Conservation (phyloP, 2,113 vertebrate genomes). For the Numenius arquata region DNA sequence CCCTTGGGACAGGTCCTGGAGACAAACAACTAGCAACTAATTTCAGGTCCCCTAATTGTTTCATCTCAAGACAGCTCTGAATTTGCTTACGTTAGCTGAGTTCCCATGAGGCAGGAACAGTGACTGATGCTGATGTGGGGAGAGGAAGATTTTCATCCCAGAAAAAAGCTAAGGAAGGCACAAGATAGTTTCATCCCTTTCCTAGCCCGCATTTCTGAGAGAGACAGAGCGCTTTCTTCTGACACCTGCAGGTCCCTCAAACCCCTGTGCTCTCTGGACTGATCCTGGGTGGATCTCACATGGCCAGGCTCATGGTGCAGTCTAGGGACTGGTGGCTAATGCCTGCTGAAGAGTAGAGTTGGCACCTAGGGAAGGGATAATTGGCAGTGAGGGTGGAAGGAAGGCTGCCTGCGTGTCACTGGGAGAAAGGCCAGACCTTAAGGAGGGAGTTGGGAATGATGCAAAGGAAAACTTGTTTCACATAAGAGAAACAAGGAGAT, state of each 20-base stretch:
- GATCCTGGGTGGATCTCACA: neutral
- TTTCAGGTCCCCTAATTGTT: neutral
- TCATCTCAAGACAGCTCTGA: neutral
- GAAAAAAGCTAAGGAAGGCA: neutral
- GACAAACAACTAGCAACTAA: neutral
- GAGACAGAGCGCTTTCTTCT: neutral
- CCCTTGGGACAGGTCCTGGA: neutral
- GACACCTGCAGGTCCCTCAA: neutral
- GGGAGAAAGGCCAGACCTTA: neutral
- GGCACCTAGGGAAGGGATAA: neutral
- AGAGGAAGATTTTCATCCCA: neutral
- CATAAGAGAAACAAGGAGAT: neutral
- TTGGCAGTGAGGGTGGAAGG: neutral
- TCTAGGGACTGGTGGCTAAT: too few relatives aligned
- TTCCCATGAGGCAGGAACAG: neutral
- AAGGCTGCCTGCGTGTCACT: neutral
- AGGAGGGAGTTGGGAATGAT: neutral
- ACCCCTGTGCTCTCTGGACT: neutral
- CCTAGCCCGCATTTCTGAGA: neutral
- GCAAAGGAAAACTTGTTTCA: neutral
- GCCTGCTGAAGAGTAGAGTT: neutral
- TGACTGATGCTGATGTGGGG: neutral
- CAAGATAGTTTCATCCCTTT: neutral
- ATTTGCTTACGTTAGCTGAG: neutral
- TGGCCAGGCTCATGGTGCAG: neutral